Conservation (phyloP, 2,797 vertebrate genomes). For the Sebastes taczanowskii region DNA sequence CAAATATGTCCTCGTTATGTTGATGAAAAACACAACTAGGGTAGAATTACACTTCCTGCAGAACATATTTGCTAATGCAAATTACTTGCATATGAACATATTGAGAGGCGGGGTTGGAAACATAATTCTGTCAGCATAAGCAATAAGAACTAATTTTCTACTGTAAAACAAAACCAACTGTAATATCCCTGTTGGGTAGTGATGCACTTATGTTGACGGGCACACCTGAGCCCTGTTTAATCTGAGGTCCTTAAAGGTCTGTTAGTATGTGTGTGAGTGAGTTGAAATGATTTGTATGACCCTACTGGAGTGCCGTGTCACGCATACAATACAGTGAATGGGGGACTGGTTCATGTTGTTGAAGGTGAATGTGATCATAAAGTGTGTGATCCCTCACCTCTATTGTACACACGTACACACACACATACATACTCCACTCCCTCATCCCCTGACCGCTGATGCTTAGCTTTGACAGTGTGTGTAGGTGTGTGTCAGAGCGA, state of each 20-base stretch:
- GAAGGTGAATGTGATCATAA: constrained; percentile 73
- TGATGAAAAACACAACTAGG: background rate
- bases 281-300: constrained; percentile 45
- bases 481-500: constrained; percentile 75
- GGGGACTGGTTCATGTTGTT: constrained; percentile 29
- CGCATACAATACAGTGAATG: constrained; percentile 10
- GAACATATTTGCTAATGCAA: background rate
- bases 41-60: background rate
- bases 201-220: constrained; percentile 29
- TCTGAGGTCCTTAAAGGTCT: constrained; percentile 45
- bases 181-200: constrained; percentile 18
- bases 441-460: constrained; percentile 62
- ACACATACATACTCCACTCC: constrained; percentile 36
- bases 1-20: background rate
- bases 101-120: background rate
- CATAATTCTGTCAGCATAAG: background rate
- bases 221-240: constrained; percentile 52
- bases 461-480: constrained; percentile 73
- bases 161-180: constrained; percentile 22
- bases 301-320: constrained; percentile 3
- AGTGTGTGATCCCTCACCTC: constrained; percentile 69
- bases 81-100: background rate
- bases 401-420: constrained; percentile 30
- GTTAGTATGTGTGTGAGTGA: constrained; percentile 2
- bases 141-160: background rate